Base-by-base conservation (phyloP, 2,113 vertebrate genomes). In the Actenoides lindsayi region DNA sequence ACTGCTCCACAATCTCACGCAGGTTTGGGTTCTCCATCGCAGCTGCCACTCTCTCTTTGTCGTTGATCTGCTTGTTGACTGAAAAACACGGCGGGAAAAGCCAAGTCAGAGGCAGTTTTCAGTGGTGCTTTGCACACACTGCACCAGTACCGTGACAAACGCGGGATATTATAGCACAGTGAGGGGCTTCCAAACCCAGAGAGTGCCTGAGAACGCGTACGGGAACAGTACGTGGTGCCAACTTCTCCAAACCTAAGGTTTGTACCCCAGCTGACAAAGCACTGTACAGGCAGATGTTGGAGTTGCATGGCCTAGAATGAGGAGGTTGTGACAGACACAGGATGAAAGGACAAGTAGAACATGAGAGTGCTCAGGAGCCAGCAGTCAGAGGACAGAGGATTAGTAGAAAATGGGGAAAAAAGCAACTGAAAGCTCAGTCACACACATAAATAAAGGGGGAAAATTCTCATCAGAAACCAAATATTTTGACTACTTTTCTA, bases 31-130 rank as follows among this genome's bases (percentile, higher is more conserved):
- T 99, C 96, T 99, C 99, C 99, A 99, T 99, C 1, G 99, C 99
- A 7, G 99, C 99, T 1, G 99, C 99, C n/a, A 99, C 99, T n/a
- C 99, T 98, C 94, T 99, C 99, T 89, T 99, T 99, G 95, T 99
- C 99, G 1, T 99, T 99, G 97, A 99, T 99, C 98, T 99, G 99
- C 89, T 99, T 99, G 97, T 99, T 99, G 90, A 99, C 99, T 99
- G 98, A 70, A 97, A 98, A 96, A 97, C 54, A 97, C 5, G 67
- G 31, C 73, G 16, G 4, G 6, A 14, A 42, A 95, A 81, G 75
- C 37, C 5, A 80, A 21, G 67, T 92, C 89, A 96, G 80, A 11
- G 17, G 39, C 56, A 51, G 77, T 24, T 41, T 3, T 9, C 85
- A 11, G 74, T 3, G 57, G 9, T 9, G 3, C 28, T 18, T 6